Evolutionary conservation across 1,140 invertebrate genomes (phyloP).

Genomic region (Magallana ariakensis): DNA sequence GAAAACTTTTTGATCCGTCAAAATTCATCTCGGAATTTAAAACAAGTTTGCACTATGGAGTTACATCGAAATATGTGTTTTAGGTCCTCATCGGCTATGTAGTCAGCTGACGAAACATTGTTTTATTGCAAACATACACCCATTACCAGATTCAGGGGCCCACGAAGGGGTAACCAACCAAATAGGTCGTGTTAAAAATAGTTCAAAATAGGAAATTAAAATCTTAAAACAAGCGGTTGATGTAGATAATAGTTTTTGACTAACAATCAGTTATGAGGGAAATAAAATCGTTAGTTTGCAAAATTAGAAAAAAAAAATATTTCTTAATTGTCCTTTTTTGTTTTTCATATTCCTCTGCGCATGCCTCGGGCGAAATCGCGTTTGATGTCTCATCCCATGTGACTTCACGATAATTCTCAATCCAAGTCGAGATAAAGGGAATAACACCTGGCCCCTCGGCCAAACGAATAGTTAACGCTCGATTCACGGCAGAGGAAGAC

Average conservation of each 20-base stretch:
- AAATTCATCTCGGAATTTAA: conserved; percentile 30
- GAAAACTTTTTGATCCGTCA: conserved; percentile 31
- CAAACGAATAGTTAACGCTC: not conserved
- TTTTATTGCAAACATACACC: conserved; percentile 22
- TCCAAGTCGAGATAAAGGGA: not conserved
- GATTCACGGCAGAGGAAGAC: not conserved
- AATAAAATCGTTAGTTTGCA: no score
- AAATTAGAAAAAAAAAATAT: no score
- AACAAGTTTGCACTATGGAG: not conserved
- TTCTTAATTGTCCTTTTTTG: no score
- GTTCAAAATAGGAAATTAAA: no score
- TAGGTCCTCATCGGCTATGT: not conserved
- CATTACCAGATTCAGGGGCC: not conserved
- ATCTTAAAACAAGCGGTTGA: no score
- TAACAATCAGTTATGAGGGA: no score
- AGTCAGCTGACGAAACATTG: conserved; percentile 35
- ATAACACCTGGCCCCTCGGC: not conserved
- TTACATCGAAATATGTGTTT: conserved; percentile 35
- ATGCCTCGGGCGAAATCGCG: conserved; percentile 16
- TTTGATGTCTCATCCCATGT: conserved; percentile 22
- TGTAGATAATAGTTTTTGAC: no score
- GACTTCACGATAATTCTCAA: conserved; percentile 25
- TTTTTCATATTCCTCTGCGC: not conserved
- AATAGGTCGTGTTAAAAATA: no score
- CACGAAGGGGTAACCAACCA: not conserved